Evolutionary conservation across 2,113 vertebrate species (phyloP), one percentile per base, ranked within the genome.

Genomic region (Macrotus californicus): DNA sequence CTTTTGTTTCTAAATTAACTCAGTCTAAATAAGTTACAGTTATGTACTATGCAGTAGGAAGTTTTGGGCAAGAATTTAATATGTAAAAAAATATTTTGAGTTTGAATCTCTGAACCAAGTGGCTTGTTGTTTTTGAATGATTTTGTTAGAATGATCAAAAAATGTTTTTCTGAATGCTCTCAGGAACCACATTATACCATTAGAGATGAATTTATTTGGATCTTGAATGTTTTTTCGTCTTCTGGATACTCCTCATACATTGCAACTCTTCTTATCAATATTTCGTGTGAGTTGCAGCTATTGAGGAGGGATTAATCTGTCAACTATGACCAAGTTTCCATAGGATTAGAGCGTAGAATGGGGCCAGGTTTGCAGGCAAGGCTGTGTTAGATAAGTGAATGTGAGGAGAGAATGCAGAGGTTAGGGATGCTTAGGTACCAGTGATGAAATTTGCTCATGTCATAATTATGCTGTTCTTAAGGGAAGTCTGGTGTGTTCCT

Each of bases 401-500:
- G 16, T 61, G 31, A 70, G 19, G 39, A 24, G 50, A 21, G 69
- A 77, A 24, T 82, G 48, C 14, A 64, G 48, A 61, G 76, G 39
- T n/a, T 24, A 52, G 41, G 77, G 26, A 13, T 31, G 86, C 46
- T 24, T 41, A n/a, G 56, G 46, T 7, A 26, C 56, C 21, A 43
- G 0, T 14, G 46, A 50, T 73, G 59, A 72, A 29, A 46, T 66
- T 59, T 66, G 36, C 39, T 48, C 84, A 2, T 1, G 1, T 92
- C 34, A 14, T 59, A 36, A 12, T 36, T 48, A 50, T 22, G 22
- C 36, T 79, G 0, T 29, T 69, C 36, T 72, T 76, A 9, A 18
- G 24, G 16, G 66, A 88, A 72, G 14, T 31, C 21, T 14, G 18
- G 48, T 86, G 6, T 83, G 9, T 96, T 98, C 98, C 98, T 99